These are phyloP conservation scores for Dendropsophus ebraccatus DNA, from an alignment of 2,113 vertebrate species.

Conservation along the genomic window DNA sequence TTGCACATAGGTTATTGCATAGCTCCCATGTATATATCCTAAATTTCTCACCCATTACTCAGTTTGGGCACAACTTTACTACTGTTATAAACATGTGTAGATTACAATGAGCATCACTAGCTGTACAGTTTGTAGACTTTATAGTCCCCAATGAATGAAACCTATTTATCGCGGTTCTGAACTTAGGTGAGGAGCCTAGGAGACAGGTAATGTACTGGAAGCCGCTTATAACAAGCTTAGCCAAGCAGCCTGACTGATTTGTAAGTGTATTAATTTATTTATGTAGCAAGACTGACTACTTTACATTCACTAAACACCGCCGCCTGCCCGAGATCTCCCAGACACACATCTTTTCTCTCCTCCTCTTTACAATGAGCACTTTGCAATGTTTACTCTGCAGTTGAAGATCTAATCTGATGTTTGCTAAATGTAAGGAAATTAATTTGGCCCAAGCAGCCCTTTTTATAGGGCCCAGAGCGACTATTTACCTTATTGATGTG, in stretches of 20 bases:
- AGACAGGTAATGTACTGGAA: constrained; percentile 27
- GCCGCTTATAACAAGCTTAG: constrained; percentile 23
- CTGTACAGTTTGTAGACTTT: not conserved
- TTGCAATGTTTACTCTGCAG: constrained; percentile 24
- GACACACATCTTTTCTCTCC: not conserved
- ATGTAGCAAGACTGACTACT: constrained; percentile 20
- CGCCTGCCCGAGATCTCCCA: constrained; percentile 1
- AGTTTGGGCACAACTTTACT: too few species aligned
- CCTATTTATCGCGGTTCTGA: not conserved
- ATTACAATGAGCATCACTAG: not conserved
- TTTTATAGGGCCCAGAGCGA: not conserved
- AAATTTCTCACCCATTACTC: too few species aligned
- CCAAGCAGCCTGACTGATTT: constrained; percentile 35
- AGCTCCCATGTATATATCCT: too few species aligned
- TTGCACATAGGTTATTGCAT: too few species aligned
- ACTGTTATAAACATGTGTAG: too few species aligned
- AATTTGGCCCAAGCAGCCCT: constrained; percentile 4
- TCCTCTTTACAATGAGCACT: constrained; percentile 6
- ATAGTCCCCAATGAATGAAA: not conserved
- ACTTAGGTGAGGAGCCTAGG: constrained; percentile 7
- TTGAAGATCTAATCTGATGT: constrained; percentile 49
- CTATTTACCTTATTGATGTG: constrained; percentile 20
- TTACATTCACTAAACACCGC: constrained; percentile 35
- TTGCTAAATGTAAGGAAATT: constrained; percentile 34
- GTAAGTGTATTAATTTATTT: constrained; percentile 43